phyloP scores from a whole-genome alignment of 2,797 vertebrate genomes.

The Ammospiza maritima region DNA sequence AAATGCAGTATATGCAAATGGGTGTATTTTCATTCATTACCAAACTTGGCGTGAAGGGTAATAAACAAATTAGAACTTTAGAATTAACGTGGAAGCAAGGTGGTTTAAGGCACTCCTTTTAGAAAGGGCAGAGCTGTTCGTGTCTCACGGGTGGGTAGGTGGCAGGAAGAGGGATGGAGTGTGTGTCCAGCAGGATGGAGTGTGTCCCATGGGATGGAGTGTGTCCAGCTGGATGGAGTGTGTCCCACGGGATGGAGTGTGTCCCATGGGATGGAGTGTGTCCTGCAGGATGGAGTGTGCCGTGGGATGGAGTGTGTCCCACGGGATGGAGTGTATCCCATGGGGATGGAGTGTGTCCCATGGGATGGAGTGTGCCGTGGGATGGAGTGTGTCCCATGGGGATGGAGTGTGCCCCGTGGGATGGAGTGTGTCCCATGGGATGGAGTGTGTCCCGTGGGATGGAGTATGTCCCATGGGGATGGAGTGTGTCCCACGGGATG shows the following conservation, averaged over 20 bases:
- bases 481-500: neutral
- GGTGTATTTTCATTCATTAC: neutral
- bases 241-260: accelerated
- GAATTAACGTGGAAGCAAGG: neutral
- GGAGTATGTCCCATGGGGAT: neutral
- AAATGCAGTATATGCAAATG: neutral
- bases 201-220: neutral
- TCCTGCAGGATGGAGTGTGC: neutral
- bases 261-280: neutral
- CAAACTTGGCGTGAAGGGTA: neutral
- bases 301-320: neutral
- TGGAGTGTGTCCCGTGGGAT: accelerated
- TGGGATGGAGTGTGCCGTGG: neutral
- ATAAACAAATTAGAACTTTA: neutral
- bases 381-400: neutral
- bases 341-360: accelerated
- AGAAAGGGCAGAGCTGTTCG: neutral
- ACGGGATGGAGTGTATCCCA: neutral
- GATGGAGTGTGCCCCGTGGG: neutral
- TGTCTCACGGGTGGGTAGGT: neutral
- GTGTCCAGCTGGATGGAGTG: neutral
- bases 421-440: neutral
- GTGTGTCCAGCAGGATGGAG: neutral
- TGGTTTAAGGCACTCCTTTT: neutral
- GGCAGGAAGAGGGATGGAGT: neutral